Evolutionary conservation across 1,140 invertebrate species (phyloP).

Genomic region (Triops longicaudatus): DNA sequence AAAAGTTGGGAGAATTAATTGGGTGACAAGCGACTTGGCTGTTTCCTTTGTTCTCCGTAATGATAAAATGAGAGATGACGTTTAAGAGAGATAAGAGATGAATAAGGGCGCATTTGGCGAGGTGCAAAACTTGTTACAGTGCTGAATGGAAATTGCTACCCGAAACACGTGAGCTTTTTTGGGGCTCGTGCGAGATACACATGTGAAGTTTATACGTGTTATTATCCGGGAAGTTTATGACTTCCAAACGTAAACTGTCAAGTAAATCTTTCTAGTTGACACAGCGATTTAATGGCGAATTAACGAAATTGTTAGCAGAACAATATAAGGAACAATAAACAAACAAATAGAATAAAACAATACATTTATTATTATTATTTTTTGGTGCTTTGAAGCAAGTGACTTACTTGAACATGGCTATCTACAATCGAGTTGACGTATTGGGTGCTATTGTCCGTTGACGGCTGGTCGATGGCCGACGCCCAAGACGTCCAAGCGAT

Average conservation of each 20-base stretch:
- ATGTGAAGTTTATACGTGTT: no score
- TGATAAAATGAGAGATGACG: background rate
- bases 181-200: no score
- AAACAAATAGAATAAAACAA: no score
- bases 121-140: background rate
- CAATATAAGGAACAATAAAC: no score
- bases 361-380: no score
- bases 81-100: background rate
- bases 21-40: background rate
- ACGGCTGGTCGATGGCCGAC: background rate
- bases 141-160: background rate
- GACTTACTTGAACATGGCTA: background rate
- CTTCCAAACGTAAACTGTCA: no score
- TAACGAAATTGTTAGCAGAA: no score
- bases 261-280: no score
- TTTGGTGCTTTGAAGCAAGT: no score
- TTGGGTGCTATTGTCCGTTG: conserved; percentile 10
- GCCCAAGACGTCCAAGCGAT: conserved; percentile 10
- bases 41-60: background rate
- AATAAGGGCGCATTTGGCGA: background rate
- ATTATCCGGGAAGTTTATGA: no score
- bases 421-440: background rate
- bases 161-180: no score
- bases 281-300: no score
- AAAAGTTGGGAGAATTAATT: background rate